A percentile compares a stretch with the other conserved stretches of the same genome.
phyloP scores from a whole-genome alignment of 2,113 vertebrate genomes.

The Petrocephalus microphthalmus region DNA sequence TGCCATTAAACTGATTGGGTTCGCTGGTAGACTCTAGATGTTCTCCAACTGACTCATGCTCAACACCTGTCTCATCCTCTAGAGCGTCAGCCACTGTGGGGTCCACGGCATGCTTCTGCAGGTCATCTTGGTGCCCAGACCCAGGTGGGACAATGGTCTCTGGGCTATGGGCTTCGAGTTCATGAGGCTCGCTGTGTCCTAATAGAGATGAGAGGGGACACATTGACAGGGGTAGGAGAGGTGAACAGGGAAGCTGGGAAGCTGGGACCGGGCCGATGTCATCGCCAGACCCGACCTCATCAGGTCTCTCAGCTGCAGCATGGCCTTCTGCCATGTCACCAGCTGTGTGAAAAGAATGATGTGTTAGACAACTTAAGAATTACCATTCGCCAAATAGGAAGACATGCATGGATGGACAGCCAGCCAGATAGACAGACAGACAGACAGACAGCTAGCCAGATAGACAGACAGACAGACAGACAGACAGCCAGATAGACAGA shows the following conservation, averaged over 20 bases:
- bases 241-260: conserved; percentile 15
- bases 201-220: conserved; percentile 13
- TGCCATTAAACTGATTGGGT: not conserved
- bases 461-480: not conserved
- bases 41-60: conserved; percentile 37
- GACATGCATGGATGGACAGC: not conserved
- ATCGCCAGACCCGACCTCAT: not conserved
- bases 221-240: conserved; percentile 23
- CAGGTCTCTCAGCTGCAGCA: not conserved
- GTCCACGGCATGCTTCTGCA: conserved; percentile 8
- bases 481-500: not conserved
- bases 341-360: conserved; percentile 20
- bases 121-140: conserved; percentile 14
- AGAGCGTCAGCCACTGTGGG: conserved; percentile 24
- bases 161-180: conserved; percentile 15
- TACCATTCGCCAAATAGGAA: not conserved
- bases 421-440: not conserved
- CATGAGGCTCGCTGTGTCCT: conserved; percentile 1
- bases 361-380: not conserved
- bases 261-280: not conserved
- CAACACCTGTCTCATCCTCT: conserved; percentile 11
- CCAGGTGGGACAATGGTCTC: conserved; percentile 19
- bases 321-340: not conserved
- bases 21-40: conserved; percentile 26
- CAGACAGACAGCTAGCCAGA: not conserved